A percentile compares a stretch with the other conserved stretches of the same genome.
Evolutionary conservation across 37 sponge, comb jelly and placozoan species (phyloP).

Genomic region (Agelas oroides): DNA sequence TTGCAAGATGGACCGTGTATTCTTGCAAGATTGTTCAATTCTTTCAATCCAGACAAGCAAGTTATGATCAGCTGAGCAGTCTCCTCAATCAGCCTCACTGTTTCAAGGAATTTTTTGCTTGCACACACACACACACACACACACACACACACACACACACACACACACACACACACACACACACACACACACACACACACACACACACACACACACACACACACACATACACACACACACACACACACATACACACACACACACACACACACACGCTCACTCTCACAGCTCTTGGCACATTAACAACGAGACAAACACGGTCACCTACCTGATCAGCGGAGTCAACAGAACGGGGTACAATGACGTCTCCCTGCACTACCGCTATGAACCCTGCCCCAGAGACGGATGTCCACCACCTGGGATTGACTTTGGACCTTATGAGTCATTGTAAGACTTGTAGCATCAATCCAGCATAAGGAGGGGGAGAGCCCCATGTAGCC

Average conservation of each 20-base stretch:
- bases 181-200: neutral
- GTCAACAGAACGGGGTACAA: slow-evolving; percentile 29
- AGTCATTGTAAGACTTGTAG: slow-evolving; percentile 13
- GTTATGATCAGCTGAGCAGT: too few species aligned
- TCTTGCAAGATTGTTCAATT: too few species aligned
- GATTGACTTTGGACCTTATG: slow-evolving; percentile 27
- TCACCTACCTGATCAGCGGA: slow-evolving; percentile 80
- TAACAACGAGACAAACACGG: slow-evolving; percentile 66
- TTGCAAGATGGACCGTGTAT: too few species aligned
- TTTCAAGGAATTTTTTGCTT: too few species aligned
- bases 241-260: neutral
- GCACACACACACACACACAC: too few species aligned
- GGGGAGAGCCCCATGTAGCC: too few species aligned
- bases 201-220: neutral
- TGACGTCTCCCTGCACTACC: slow-evolving; percentile 54
- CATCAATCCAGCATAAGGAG: too few species aligned
- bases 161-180: neutral
- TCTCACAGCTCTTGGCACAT: slow-evolving; percentile 76
- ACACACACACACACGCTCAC: neutral
- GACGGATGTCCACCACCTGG: slow-evolving; percentile 65
- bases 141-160: neutral
- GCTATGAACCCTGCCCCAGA: slow-evolving; percentile 76
- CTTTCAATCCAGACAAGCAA: too few species aligned
- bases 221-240: neutral
- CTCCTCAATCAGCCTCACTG: too few species aligned